Evolutionary conservation across 2,888 invertebrate species (phyloP).

Genomic region (Xiphydria camelus): DNA sequence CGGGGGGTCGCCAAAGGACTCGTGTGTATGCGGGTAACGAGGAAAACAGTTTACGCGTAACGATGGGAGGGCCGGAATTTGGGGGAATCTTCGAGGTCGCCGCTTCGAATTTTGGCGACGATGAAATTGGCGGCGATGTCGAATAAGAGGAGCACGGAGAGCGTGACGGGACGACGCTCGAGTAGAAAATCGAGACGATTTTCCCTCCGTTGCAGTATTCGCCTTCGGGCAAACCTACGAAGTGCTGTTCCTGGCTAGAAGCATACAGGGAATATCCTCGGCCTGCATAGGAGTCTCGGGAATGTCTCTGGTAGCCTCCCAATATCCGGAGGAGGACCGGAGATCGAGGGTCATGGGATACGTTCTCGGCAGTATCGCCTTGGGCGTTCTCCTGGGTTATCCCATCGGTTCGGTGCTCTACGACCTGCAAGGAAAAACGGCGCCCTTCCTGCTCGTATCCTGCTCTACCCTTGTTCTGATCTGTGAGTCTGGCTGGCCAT

Average conservation of each 20-base stretch:
- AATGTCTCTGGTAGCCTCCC: conserved; percentile 76
- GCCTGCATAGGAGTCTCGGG: conserved; percentile 80
- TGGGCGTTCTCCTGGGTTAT: conserved; percentile 81
- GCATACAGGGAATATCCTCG: conserved; percentile 79
- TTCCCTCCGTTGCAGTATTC: conserved; percentile 69
- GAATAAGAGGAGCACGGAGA: too few species aligned
- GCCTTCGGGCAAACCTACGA: conserved; percentile 73
- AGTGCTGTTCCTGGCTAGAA: conserved; percentile 72
- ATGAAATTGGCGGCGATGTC: too few species aligned
- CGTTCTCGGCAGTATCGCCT: conserved; percentile 77
- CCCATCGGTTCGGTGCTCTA: conserved; percentile 80
- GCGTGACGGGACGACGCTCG: too few species aligned
- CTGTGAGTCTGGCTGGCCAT: conserved; percentile 39
- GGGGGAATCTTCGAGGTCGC: too few species aligned
- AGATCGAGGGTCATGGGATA: conserved; percentile 77
- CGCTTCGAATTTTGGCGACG: too few species aligned
- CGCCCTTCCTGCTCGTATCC: conserved; percentile 74
- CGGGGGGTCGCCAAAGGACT: too few species aligned
- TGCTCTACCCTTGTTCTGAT: conserved; percentile 61
- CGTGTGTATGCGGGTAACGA: too few species aligned
- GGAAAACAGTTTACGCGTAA: too few species aligned
- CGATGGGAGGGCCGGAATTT: too few species aligned
- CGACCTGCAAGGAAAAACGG: conserved; percentile 73
- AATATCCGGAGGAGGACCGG: conserved; percentile 60
- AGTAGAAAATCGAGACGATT: too few species aligned